Conservation (phyloP, 2,113 vertebrate genomes). For the Periophthalmodon schlosseri region DNA sequence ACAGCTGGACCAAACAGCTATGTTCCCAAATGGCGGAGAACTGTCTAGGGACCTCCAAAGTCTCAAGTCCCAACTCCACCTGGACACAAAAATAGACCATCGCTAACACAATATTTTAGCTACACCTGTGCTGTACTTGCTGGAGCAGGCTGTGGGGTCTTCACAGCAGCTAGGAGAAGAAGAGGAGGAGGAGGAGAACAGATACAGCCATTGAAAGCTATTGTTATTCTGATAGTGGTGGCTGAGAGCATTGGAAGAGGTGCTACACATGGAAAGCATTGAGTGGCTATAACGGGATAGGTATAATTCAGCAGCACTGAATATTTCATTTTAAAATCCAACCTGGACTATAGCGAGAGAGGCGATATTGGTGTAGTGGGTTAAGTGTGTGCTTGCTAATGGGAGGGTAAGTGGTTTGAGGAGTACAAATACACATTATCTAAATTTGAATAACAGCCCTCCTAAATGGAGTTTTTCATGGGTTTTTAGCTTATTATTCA, state of each 20-base stretch:
- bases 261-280: neutral
- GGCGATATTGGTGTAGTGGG: neutral
- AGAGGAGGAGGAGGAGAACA: neutral
- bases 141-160: conserved; percentile 29
- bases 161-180: neutral
- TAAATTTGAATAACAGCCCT: too few species aligned
- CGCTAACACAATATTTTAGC: conserved; percentile 43
- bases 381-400: neutral
- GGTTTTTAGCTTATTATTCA: too few species aligned
- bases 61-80: conserved; percentile 53
- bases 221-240: neutral
- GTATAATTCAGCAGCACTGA: neutral
- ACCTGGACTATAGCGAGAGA: neutral
- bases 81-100: conserved; percentile 59
- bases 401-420: neutral
- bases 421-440: too few species aligned
- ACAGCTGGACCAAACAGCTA: conserved; percentile 10
- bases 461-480: too few species aligned
- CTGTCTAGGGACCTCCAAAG: conserved; percentile 30
- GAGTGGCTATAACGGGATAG: too few species aligned
- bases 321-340: neutral
- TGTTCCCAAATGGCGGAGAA: conserved; percentile 12
- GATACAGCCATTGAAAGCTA: conserved; percentile 1
- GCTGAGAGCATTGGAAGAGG: neutral
- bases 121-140: conserved; percentile 55